Evolutionary conservation across 2,797 vertebrate genomes (phyloP), one percentile per base, ranked within the genome.

Genomic region (Artibeus lituratus): DNA sequence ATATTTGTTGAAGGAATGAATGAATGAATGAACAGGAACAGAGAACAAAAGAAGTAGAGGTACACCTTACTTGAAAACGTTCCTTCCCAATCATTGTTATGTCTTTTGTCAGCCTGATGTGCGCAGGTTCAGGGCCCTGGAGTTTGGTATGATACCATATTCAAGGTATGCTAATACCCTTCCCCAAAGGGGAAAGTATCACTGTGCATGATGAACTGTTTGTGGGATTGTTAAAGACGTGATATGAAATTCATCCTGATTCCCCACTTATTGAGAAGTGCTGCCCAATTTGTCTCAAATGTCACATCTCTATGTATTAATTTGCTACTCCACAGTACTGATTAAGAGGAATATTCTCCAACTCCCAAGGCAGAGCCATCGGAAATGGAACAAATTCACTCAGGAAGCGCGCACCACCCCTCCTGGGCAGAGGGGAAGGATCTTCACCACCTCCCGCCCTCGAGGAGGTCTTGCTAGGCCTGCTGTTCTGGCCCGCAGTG

Each of bases 231-330:
- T 5, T 81, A 93, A 97, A 95, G 97, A 98, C n/a, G 57, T 72
- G 57, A 95, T 82, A 93, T 16, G 91, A 95, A 95, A 97, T 98
- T 97, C 95, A 93, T 89, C 78, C 89, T 87, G 21, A 95, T 97
- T 98, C 88, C 83, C 94, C 86, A 93, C 94, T 97, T 96, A 72
- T 9, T 95, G 95, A 97, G 96, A 97, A 96, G 91, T 94, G 87
- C 90, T 72, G 32, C 83, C 97, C 97, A 53, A 98, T 98, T 98
- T 98, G 90, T 98, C 98, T 95, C 93, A 98, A 95, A 97, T 97
- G 97, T 94, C 98, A 98, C 19, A 95, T 97, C 82, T 15, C 96
- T 87, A 57, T 55, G 96, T 91, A 98, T 97, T 98, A 97, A 97
- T 98, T 97, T 97, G 97, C 96, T 98, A 89, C 57, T 96, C 24